Base-by-base conservation (phyloP, 2,797 vertebrate genomes). In the Tolypeutes matacus region DNA sequence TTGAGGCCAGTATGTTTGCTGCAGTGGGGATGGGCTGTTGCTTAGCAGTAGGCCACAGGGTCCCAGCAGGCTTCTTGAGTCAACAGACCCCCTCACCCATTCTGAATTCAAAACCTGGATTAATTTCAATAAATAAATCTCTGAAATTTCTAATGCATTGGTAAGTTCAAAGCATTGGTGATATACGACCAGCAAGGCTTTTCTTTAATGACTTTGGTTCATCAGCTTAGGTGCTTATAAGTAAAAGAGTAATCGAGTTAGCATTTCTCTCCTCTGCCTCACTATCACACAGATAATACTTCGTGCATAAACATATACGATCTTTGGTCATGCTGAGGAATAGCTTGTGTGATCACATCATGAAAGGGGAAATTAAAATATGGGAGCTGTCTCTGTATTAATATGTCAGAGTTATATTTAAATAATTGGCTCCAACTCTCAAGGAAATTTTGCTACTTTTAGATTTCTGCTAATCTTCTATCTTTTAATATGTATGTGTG, bases 51-150 rank as follows among this genome's bases (percentile, higher is more conserved):
- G 97, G 97, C 98, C 97, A 98, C 98, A 98, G 98, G 99, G 98
- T 98, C 98, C 98, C 98, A 98, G 98, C 98, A 98, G 99, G 98
- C 98, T 98, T 98, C 98, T 97, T 96, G 97, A 98, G 98, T 98
- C 97, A 97, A 98, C 98, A 98, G 97, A 97, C 96, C 96, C 95
- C 97, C 97, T 96, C 98, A 98, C 96, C 98, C 98, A 96, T 96
- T 97, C 97, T 94, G 98, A 96, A 98, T 98, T 98, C 98, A 97
- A 98, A 98, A 97, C 98, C 97, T 97, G 98, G 97, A 98, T 97
- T 96, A 98, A 98, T 98, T 97, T 98, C 98, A 98, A 96, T 96
- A 98, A 98, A 98, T 97, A 98, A 98, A 98, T 98, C 98, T 97
- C 96, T 11, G 56, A 98, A 98, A 98, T 92, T 51, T 98, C 98